Conservation (phyloP, 2,888 invertebrate genomes). For the Nephrotoma appendiculata region DNA sequence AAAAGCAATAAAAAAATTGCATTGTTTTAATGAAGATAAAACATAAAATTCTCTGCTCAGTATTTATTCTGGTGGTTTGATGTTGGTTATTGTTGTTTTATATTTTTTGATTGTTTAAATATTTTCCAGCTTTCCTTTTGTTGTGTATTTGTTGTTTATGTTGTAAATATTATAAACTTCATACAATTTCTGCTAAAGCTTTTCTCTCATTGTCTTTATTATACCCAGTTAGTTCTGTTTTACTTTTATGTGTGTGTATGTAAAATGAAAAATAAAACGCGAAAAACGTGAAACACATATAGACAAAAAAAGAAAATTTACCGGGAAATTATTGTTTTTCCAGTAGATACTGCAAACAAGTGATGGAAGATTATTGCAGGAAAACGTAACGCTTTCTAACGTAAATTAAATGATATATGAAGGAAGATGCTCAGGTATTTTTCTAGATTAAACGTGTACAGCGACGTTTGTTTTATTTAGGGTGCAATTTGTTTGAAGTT, state of each 20-base stretch:
- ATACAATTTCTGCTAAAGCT: background rate
- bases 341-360: background rate
- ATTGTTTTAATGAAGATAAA: background rate
- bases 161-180: background rate
- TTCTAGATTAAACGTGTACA: background rate
- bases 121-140: background rate
- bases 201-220: background rate
- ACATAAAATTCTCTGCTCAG: background rate
- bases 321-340: background rate
- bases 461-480: background rate
- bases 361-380: background rate
- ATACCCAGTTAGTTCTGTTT: background rate
- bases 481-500: background rate
- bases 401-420: background rate
- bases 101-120: background rate
- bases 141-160: background rate
- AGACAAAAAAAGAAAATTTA: background rate
- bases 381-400: background rate
- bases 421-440: background rate
- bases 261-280: background rate
- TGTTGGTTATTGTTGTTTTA: background rate
- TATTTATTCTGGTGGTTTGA: background rate
- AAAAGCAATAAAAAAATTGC: background rate
- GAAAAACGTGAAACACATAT: background rate
- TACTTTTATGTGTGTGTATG: background rate